Percentiles rank a stretch among this genome's conserved stretches.
Evolutionary conservation across 2,888 invertebrate species (phyloP).

Genomic region (Cephus runcator): DNA sequence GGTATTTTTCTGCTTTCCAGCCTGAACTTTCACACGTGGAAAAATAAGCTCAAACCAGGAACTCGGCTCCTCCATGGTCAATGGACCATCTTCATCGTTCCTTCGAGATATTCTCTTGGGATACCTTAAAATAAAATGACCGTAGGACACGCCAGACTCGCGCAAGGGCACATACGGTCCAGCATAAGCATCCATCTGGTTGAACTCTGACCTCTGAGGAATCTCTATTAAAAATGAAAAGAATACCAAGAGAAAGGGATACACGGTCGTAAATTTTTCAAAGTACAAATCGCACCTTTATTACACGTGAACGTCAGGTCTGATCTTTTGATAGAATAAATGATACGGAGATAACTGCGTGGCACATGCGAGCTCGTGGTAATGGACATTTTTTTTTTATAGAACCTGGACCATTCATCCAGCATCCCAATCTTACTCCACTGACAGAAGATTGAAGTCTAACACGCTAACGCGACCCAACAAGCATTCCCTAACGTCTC

Average conservation of each 20-base stretch:
- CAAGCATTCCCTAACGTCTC: background rate
- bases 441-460: background rate
- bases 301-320: background rate
- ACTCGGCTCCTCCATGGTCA: background rate
- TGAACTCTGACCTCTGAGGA: background rate
- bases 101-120: background rate
- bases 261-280: background rate
- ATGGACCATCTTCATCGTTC: background rate
- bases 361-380: background rate
- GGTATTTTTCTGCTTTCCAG: background rate
- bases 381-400: background rate
- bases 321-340: background rate
- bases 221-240: background rate
- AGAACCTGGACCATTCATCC: background rate
- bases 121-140: background rate
- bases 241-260: background rate
- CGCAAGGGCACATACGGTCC: background rate
- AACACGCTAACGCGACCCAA: background rate
- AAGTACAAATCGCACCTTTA: background rate
- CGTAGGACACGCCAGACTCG: background rate
- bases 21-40: background rate
- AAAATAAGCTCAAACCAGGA: background rate
- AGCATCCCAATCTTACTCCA: background rate
- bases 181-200: background rate
- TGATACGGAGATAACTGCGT: background rate